A percentile compares a stretch with the other conserved stretches of the same genome.
Conservation (phyloP, 2,113 vertebrate species). For the Pygoscelis adeliae region DNA sequence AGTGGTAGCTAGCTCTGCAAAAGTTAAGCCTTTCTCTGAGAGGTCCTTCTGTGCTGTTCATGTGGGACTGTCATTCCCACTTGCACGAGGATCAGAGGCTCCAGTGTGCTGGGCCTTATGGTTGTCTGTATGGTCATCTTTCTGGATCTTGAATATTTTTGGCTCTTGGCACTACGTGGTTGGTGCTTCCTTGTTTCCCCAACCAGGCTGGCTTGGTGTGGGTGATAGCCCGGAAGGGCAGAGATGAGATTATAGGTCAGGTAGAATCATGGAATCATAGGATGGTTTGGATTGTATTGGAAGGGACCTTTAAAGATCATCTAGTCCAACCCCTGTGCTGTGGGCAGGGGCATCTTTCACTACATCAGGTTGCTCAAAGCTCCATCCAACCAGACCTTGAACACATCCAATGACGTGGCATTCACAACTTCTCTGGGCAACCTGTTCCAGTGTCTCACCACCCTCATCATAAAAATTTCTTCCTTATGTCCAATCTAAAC, state of each 20-base stretch:
- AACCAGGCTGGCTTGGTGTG: not conserved
- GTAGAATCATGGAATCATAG: not conserved
- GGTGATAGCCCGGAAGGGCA: not conserved
- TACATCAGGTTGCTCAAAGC: not conserved
- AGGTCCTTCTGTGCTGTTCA: not conserved
- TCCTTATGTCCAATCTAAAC: not conserved
- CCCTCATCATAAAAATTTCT: not conserved
- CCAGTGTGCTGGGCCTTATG: not conserved
- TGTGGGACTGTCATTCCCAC: accelerated
- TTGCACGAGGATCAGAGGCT: not conserved
- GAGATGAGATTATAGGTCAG: not conserved
- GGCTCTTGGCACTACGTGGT: not conserved
- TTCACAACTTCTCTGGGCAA: not conserved
- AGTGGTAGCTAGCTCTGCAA: not conserved
- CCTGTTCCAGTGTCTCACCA: not conserved
- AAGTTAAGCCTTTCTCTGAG: not conserved
- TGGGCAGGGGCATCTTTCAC: not conserved
- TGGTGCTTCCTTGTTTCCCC: not conserved
- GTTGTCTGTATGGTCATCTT: not conserved
- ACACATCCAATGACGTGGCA: not conserved
- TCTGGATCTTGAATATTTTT: not conserved
- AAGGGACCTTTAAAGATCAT: not conserved
- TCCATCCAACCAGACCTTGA: not conserved
- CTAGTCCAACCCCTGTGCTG: accelerated
- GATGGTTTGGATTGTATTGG: not conserved